Evolutionary conservation across 2,888 invertebrate species (phyloP), one percentile per base, ranked within the genome.

Genomic region (Hypercompe scribonia): DNA sequence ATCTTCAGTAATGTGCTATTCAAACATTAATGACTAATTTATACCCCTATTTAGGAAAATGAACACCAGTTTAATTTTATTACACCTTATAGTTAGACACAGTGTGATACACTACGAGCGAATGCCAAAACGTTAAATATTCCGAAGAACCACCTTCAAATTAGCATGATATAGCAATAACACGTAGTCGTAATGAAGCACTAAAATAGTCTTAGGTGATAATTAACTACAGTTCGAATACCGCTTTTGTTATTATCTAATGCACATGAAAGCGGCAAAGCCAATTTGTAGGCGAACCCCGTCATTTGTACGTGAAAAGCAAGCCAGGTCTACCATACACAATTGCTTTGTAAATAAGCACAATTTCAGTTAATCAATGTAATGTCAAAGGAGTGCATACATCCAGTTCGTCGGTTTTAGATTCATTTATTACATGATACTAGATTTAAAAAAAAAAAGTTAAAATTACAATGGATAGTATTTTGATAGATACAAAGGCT

Each of bases 141-240:
- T 81, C 75, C 77, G 76, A 78, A 77, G 79, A 84, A 79, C 81
- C 80, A 75, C 80, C 81, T 83, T 81, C 80, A 84, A 89, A 90
- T 87, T 86, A 89, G 88, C 86, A 87, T 87, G 87, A 89, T 88
- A 89, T 86, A 89, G 89, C 90, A 88, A 90, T 88, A 85, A 89
- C 90, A 89, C 84, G 84, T 88, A 88, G 87, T 90, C 83, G 81
- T 90, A 91, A 91, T 90, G 87, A 93, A 93, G 92, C 92, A 89
- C 91, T 93, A 93, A 92, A 81, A 89, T 84, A 91, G 91, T 89
- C 88, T 86, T 73, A 81, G 79, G 88, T 91, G 93, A 89, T 91
- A 93, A 93, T 92, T 89, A 91, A 88, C 87, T 87, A 89, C 85
- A 72, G 78, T 83, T 81, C 77, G 83, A 89, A 88, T 89, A 90